phyloP scores from a whole-genome alignment of 2,113 vertebrate genomes.

The Synchiropus splendidus region DNA sequence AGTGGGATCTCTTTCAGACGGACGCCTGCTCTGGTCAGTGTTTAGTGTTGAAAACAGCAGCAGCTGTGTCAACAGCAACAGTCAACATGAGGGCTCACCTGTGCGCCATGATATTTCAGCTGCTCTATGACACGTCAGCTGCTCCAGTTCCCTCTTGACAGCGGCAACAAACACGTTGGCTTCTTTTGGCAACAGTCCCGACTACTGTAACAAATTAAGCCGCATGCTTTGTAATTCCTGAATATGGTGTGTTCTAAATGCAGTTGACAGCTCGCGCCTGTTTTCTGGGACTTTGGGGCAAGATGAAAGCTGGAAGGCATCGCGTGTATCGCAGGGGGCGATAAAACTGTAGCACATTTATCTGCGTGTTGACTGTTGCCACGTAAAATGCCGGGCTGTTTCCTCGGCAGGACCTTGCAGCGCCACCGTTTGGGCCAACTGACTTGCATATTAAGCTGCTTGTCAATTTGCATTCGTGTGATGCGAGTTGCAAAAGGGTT shows the following conservation, averaged over 20 bases:
- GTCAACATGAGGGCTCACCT: constrained; percentile 48
- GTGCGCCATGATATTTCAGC: constrained; percentile 30
- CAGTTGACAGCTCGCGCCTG: constrained; percentile 11
- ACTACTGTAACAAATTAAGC: too few species aligned
- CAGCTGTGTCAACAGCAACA: constrained; percentile 56
- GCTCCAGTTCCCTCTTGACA: constrained; percentile 3
- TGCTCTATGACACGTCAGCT: constrained; percentile 25
- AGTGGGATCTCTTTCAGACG: too few species aligned
- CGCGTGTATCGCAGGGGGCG: constrained; percentile 16
- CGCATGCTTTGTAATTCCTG: too few species aligned
- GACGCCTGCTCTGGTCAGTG: too few species aligned
- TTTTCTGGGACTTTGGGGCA: constrained; percentile 16
- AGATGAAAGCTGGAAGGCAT: constrained; percentile 33
- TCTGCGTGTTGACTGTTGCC: constrained; percentile 21
- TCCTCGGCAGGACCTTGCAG: constrained; percentile 13
- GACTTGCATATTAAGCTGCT: constrained; percentile 52
- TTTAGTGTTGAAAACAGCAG: constrained; percentile 13
- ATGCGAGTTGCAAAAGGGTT: constrained; percentile 24
- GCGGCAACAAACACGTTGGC: constrained; percentile 1
- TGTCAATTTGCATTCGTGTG: constrained; percentile 53
- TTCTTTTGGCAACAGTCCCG: too few species aligned
- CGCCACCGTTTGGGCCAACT: constrained; percentile 9
- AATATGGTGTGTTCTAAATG: constrained; percentile 3
- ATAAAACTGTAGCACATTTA: constrained; percentile 6
- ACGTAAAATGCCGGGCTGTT: too few species aligned